Evolutionary conservation across 2,888 invertebrate species (phyloP).

Genomic region (Lepidocyrtinus sp.): DNA sequence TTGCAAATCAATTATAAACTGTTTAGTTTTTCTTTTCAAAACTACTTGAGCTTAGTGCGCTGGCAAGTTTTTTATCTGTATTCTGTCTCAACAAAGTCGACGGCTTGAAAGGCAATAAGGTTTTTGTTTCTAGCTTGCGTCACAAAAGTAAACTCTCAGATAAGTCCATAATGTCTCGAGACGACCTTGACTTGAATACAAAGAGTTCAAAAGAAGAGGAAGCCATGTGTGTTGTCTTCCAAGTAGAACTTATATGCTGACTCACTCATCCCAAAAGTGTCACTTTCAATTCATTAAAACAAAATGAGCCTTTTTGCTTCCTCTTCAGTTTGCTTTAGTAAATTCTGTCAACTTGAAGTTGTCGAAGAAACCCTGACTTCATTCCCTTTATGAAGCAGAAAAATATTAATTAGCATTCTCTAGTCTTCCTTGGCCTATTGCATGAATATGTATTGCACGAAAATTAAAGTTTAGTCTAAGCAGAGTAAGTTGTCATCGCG

Average conservation of each 20-base stretch:
- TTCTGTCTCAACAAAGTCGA: too few species aligned
- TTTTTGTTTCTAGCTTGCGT: too few species aligned
- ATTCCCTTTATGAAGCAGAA: constrained; percentile 12
- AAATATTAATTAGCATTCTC: constrained; percentile 2
- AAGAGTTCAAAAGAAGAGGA: constrained; percentile 9
- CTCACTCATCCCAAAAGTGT: constrained; percentile 13
- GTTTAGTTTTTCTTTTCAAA: too few species aligned
- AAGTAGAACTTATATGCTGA: not conserved
- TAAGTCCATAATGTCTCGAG: too few species aligned
- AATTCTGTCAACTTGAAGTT: not conserved
- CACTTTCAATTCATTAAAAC: constrained; percentile 1
- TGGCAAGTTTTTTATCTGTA: too few species aligned
- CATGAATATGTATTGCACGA: constrained; percentile 4
- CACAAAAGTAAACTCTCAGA: too few species aligned
- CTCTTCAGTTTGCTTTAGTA: not conserved
- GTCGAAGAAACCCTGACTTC: constrained; percentile 33
- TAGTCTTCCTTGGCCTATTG: constrained; percentile 37
- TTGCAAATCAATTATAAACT: too few species aligned
- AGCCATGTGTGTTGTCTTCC: not conserved
- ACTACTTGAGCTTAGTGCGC: too few species aligned
- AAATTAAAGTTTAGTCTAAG: not conserved
- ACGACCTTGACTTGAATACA: constrained; percentile 28
- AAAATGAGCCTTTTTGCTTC: not conserved
- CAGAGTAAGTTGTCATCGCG: not conserved
- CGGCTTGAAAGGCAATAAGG: too few species aligned